phyloP scores from a whole-genome alignment of 2,888 invertebrate genomes.

The Eurytoma adleriae region DNA sequence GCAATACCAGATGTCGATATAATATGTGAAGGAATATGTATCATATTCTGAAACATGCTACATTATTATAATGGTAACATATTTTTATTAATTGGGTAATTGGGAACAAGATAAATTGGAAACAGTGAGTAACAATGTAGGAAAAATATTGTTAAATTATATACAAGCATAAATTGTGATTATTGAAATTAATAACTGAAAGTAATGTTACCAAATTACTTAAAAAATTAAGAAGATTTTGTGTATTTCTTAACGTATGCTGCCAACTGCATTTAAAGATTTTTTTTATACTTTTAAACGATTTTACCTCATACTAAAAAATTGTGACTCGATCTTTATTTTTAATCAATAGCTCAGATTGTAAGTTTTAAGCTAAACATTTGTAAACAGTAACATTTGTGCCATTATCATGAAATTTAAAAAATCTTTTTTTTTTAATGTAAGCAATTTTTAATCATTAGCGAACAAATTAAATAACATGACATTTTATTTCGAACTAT shows the following conservation, averaged over 20 bases:
- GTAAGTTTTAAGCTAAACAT: background rate
- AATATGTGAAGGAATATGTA: slow-evolving; percentile 34
- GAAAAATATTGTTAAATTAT: slow-evolving; percentile 23
- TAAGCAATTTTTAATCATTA: background rate
- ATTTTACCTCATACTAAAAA: slow-evolving; percentile 11
- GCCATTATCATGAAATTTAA: too few species aligned
- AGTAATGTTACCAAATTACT: slow-evolving; percentile 30
- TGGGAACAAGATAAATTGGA: background rate
- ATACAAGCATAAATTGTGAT: slow-evolving; percentile 31
- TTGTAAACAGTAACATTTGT: too few species aligned
- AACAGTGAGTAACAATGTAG: slow-evolving; percentile 15
- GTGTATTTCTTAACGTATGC: slow-evolving; percentile 12
- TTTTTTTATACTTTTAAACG: slow-evolving; percentile 19
- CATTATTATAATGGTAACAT: slow-evolving; percentile 56
- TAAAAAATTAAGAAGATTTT: slow-evolving; percentile 15
- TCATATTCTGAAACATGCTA: slow-evolving; percentile 46
- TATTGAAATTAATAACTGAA: slow-evolving; percentile 20
- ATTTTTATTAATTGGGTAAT: slow-evolving; percentile 31
- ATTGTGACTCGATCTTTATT: slow-evolving; percentile 21
- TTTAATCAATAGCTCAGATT: background rate
- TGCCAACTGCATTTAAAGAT: slow-evolving; percentile 61
- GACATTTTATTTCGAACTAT: background rate
- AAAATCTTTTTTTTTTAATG: too few species aligned
- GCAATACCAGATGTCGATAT: background rate
- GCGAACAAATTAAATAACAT: slow-evolving; percentile 16